These are phyloP conservation scores for Chorisops tibialis DNA, from an alignment of 2,888 invertebrate genomes.

Conservation along the genomic window DNA sequence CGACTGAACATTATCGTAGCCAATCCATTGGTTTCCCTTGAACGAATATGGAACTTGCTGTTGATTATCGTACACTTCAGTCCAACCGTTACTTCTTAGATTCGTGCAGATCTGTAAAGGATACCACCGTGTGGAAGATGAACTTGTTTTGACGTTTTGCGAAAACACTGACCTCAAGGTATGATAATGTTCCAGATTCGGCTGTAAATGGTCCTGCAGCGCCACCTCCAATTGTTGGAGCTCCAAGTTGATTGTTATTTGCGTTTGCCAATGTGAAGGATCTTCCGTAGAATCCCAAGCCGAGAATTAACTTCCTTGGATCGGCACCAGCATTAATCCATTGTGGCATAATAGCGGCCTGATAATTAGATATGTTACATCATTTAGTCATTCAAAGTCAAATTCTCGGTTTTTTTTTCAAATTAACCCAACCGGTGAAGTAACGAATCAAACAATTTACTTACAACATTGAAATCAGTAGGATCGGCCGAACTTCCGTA, in stretches of 20 bases:
- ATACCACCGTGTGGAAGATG: background rate
- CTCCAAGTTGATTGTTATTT: slow-evolving; percentile 49
- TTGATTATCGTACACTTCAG: slow-evolving; percentile 40
- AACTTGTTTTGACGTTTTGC: background rate
- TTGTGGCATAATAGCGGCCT: slow-evolving; percentile 48
- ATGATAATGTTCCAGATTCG: slow-evolving; percentile 55
- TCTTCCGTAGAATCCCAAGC: slow-evolving; percentile 50
- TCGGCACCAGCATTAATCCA: slow-evolving; percentile 48
- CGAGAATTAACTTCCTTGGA: slow-evolving; percentile 47
- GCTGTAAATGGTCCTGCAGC: slow-evolving; percentile 54
- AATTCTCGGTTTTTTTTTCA: background rate
- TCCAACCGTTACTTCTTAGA: slow-evolving; percentile 41
- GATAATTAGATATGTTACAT: background rate
- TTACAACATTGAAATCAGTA: slow-evolving; percentile 49
- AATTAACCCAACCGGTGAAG: no score
- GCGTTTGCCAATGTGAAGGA: slow-evolving; percentile 49
- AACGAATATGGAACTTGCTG: slow-evolving; percentile 47
- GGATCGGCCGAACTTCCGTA: slow-evolving; percentile 40
- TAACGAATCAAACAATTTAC: slow-evolving; percentile 37
- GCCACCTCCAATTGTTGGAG: slow-evolving; percentile 52
- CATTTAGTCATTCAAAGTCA: background rate
- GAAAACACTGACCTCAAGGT: slow-evolving; percentile 53
- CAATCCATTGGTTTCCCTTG: slow-evolving; percentile 48
- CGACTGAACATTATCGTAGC: slow-evolving; percentile 49
- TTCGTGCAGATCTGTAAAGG: slow-evolving; percentile 47